These are phyloP conservation scores for Diploscapter pachys DNA, from an alignment of 1,140 invertebrate species.

Conservation along the genomic window DNA sequence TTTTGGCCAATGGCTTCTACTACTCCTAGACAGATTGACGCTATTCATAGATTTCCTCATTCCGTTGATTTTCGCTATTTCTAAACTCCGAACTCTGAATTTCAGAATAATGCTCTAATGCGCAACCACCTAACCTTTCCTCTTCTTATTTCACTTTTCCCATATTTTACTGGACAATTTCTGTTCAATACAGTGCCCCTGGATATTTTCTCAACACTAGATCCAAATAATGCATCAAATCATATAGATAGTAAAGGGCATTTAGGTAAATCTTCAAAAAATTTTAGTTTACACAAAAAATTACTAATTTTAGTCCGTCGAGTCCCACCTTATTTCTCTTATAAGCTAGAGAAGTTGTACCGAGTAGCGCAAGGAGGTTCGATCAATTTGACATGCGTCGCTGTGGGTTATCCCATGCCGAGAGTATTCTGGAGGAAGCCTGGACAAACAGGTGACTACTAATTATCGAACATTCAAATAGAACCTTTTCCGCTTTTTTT, in stretches of 20 bases:
- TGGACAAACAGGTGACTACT: constrained; percentile 8
- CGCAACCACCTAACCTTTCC: too few species aligned
- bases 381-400: constrained; percentile 90
- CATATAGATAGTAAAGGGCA: not conserved
- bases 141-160: too few species aligned
- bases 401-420: constrained; percentile 93
- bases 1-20: too few species aligned
- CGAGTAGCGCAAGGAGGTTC: constrained; percentile 85
- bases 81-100: too few species aligned
- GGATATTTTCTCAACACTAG: constrained; percentile 21
- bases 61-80: too few species aligned
- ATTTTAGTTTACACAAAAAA: not conserved
- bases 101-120: too few species aligned
- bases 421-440: constrained; percentile 73
- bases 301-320: constrained; percentile 73
- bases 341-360: constrained; percentile 74
- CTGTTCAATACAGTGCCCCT: constrained; percentile 31
- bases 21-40: too few species aligned
- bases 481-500: too few species aligned
- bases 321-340: constrained; percentile 84
- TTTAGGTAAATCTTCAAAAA: not conserved
- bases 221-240: constrained; percentile 17
- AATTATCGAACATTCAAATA: too few species aligned
- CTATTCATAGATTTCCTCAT: too few species aligned
- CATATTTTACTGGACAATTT: not conserved